Percentiles rank a stretch among this genome's conserved stretches.
phyloP scores from a whole-genome alignment of 1,140 invertebrate species.

The Protaetia brevitarsis region DNA sequence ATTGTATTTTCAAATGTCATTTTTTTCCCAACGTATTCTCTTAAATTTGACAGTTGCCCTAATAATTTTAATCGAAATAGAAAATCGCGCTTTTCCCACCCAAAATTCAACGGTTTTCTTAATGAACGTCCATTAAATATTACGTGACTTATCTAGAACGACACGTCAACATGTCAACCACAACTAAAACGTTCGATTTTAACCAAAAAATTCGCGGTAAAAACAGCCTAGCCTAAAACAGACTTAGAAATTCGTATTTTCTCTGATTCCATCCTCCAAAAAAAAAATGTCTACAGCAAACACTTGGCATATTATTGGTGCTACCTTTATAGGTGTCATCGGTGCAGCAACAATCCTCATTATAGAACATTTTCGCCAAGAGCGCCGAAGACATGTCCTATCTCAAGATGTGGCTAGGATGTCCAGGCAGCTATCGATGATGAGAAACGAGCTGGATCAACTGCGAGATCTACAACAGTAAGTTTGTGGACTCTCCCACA shows the following conservation, averaged over 20 bases:
- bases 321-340: slow-evolving; percentile 60
- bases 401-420: slow-evolving; percentile 54
- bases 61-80: too few relatives aligned
- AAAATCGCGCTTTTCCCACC: too few relatives aligned
- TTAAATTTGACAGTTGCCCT: too few relatives aligned
- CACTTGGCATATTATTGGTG: slow-evolving; percentile 45
- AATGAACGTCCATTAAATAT: too few relatives aligned
- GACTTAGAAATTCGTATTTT: too few relatives aligned
- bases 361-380: slow-evolving; percentile 59
- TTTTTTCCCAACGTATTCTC: too few relatives aligned
- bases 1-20: too few relatives aligned
- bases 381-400: slow-evolving; percentile 54
- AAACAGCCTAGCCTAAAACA: too few relatives aligned
- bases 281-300: slow-evolving; percentile 19
- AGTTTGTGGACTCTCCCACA: not conserved
- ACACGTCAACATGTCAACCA: not conserved
- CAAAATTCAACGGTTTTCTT: too few relatives aligned
- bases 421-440: slow-evolving; percentile 52
- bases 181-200: not conserved
- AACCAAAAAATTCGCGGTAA: not conserved
- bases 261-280: not conserved
- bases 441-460: slow-evolving; percentile 55
- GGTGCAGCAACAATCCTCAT: slow-evolving; percentile 62
- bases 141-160: too few relatives aligned
- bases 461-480: slow-evolving; percentile 29